Percentiles rank a stretch among this genome's conserved stretches.
Conservation (phyloP, 2,797 vertebrate species). For the Malacoraja senta region DNA sequence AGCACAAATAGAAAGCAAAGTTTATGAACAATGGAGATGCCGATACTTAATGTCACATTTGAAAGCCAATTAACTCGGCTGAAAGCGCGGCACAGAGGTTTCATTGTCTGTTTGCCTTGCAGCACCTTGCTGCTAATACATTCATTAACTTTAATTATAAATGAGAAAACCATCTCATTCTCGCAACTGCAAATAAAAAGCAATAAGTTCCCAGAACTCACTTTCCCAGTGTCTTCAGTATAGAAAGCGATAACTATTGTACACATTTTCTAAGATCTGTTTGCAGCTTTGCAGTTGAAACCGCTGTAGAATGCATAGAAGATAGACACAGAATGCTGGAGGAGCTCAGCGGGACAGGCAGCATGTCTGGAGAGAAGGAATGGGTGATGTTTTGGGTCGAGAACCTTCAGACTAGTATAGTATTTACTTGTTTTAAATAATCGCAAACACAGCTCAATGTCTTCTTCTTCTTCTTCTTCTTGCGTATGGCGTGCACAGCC, state of each 20-base stretch:
- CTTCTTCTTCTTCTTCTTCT: too few relatives aligned
- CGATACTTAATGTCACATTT: constrained; percentile 66
- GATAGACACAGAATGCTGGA: too few relatives aligned
- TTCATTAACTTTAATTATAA: constrained; percentile 72
- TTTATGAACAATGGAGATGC: constrained; percentile 61
- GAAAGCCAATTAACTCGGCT: constrained; percentile 63
- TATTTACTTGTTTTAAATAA: neutral
- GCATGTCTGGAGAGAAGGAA: too few relatives aligned
- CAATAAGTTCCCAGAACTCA: constrained; percentile 59
- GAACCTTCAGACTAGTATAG: too few relatives aligned
- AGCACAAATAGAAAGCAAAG: constrained; percentile 48
- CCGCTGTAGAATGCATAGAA: neutral
- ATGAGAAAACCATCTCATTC: constrained; percentile 63
- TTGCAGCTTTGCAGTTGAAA: neutral
- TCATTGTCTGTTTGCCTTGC: constrained; percentile 65
- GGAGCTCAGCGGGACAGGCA: too few relatives aligned
- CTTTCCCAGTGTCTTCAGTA: constrained; percentile 53
- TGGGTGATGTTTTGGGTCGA: too few relatives aligned
- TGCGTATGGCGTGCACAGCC: too few relatives aligned
- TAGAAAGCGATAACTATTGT: constrained; percentile 44
- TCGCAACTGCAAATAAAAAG: constrained; percentile 58
- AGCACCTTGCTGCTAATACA: constrained; percentile 67
- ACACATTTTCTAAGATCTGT: neutral
- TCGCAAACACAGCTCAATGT: neutral
- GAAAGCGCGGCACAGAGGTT: constrained; percentile 63